Conservation (phyloP, 2,113 vertebrate genomes). For the Microtus oregoni region DNA sequence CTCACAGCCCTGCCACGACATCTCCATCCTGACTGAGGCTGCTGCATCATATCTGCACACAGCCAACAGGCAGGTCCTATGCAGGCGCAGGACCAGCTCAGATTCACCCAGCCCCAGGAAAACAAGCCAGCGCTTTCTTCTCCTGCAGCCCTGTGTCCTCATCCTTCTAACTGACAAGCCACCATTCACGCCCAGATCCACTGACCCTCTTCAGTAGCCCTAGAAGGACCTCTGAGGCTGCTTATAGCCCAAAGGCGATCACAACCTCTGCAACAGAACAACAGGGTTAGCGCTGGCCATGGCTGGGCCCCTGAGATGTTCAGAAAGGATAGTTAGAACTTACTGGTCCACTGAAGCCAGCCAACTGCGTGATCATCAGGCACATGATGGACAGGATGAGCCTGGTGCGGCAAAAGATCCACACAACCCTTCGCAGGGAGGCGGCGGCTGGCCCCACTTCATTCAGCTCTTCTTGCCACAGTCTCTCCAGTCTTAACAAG, state of each 20-base stretch:
- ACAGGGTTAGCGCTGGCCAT: slow-evolving; percentile 78
- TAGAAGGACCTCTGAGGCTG: slow-evolving; percentile 73
- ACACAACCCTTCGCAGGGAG: slow-evolving; percentile 91
- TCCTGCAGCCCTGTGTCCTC: slow-evolving; percentile 57
- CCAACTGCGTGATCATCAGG: slow-evolving; percentile 95
- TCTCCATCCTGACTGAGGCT: background rate
- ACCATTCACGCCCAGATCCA: slow-evolving; percentile 63
- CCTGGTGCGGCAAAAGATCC: slow-evolving; percentile 94
- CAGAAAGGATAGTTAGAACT: slow-evolving; percentile 92
- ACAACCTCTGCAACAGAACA: slow-evolving; percentile 80
- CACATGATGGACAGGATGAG: slow-evolving; percentile 95
- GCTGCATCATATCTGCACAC: background rate
- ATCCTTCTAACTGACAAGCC: slow-evolving; percentile 65
- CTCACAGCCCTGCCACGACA: background rate
- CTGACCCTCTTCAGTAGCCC: slow-evolving; percentile 41
- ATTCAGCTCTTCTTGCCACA: slow-evolving; percentile 93
- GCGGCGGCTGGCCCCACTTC: slow-evolving; percentile 89
- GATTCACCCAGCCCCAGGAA: slow-evolving; percentile 57
- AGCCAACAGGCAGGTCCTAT: slow-evolving; percentile 58
- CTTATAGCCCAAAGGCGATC: slow-evolving; percentile 80
- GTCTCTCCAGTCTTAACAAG: slow-evolving; percentile 89
- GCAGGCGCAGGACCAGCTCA: slow-evolving; percentile 25
- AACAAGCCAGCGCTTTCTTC: slow-evolving; percentile 69
- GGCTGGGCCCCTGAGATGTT: slow-evolving; percentile 81
- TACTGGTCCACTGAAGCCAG: slow-evolving; percentile 97